Evolutionary conservation across 2,888 invertebrate genomes (phyloP), one percentile per base, ranked within the genome.

Genomic region (Mycalesis mineus): DNA sequence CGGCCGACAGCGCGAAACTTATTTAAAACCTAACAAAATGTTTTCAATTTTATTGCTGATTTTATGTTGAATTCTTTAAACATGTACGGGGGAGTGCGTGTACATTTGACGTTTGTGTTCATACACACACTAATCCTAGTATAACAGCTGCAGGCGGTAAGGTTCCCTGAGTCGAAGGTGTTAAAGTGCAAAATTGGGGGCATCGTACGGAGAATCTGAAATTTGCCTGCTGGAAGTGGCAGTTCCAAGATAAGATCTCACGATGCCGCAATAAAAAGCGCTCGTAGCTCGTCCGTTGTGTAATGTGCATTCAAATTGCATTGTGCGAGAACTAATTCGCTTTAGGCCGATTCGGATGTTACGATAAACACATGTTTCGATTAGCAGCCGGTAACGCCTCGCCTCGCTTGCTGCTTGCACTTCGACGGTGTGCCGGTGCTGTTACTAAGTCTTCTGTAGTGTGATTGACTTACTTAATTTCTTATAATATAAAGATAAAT

Each of bases 241-340:
- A 89, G 86, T 84, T 85, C 78, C 74, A 77, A 88, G 89, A 89
- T 89, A 89, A 88, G 88, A 89, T 88, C 88, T 87, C 85, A 84
- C 87, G 88, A 87, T 88, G 88, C 88, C 87, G 88, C 87, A 89
- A 89, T 89, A 89, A 89, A 89, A 88, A 88, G 87, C 84, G 78
- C 81, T 80, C 80, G 87, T 88, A 87, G 87, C 82, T 85, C 84
- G 88, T 87, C 84, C 84, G 88, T 88, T 88, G 89, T 88, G 88
- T 88, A 88, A 89, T 88, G 86, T 88, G 88, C 89, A 88, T 88
- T 88, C 88, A 88, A 89, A 89, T 89, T 89, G 89, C 89, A 89
- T 89, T 88, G 88, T 89, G 88, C 88, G 88, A 87, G 86, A 89
- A 87, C 88, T 89, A 88, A 89, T 88, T 88, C 88, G 87, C 86